These are phyloP conservation scores for Crotalus helleri DNA, from an alignment of 2,113 vertebrate genomes.

Conservation along the genomic window DNA sequence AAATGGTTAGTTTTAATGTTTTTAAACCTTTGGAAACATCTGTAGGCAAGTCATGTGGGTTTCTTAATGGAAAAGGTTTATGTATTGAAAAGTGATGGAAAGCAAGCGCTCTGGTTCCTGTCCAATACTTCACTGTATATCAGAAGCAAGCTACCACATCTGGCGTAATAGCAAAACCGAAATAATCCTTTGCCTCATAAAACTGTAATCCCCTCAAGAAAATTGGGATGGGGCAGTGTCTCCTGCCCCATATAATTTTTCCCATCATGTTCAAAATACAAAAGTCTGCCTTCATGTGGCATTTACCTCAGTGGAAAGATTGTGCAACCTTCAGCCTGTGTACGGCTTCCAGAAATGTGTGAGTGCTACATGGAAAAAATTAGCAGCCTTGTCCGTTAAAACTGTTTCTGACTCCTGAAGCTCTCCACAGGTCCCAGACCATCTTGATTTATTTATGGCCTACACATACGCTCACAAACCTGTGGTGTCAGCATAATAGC, in stretches of 20 bases:
- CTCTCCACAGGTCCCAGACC: conserved; percentile 8
- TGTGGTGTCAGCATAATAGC: neutral
- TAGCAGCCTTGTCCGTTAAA: fast-evolving
- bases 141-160: conserved; percentile 63
- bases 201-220: conserved; percentile 40
- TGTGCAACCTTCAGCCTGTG: neutral
- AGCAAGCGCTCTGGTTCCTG: conserved; percentile 59
- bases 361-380: conserved; percentile 31
- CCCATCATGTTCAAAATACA: conserved; percentile 43
- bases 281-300: neutral
- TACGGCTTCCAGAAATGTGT: conserved; percentile 40
- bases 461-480: neutral
- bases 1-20: conserved; percentile 40
- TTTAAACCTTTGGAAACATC: conserved; percentile 37
- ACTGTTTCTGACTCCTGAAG: conserved; percentile 6
- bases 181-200: conserved; percentile 60
- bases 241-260: conserved; percentile 14
- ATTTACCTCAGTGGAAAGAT: conserved; percentile 5
- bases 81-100: conserved; percentile 61
- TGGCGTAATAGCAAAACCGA: conserved; percentile 59
- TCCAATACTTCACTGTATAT: conserved; percentile 67
- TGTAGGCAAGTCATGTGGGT: conserved; percentile 45
- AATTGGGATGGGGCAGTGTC: conserved; percentile 3
- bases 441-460: neutral
- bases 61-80: conserved; percentile 48